phyloP scores from a whole-genome alignment of 2,113 vertebrate genomes.

The Charadrius vociferus region DNA sequence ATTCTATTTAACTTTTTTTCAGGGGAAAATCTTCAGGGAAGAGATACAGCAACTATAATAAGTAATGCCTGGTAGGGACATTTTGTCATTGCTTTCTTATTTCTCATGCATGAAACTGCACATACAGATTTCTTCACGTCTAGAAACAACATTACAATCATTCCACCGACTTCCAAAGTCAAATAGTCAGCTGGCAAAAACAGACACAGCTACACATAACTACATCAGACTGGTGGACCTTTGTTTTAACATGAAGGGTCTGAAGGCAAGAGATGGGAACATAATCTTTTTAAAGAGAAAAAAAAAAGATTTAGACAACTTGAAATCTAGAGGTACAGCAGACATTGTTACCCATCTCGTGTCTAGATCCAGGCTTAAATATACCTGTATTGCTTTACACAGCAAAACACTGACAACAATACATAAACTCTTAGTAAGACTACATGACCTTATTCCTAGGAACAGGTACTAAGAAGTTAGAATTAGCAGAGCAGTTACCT shows the following conservation, averaged over 20 bases:
- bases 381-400: neutral
- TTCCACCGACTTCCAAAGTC: neutral
- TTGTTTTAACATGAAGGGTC: neutral
- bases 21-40: neutral
- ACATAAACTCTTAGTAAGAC: neutral
- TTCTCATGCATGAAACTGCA: neutral
- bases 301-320: neutral
- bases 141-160: neutral
- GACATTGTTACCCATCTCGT: neutral
- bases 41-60: neutral
- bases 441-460: neutral
- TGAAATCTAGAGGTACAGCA: neutral
- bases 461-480: neutral
- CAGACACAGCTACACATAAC: neutral
- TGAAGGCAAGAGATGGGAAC: neutral
- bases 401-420: neutral
- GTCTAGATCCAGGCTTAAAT: neutral
- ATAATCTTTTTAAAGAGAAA: neutral
- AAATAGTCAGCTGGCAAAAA: neutral
- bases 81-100: neutral
- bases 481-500: constrained; percentile 77
- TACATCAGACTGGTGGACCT: neutral
- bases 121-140: neutral
- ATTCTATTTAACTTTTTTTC: neutral
- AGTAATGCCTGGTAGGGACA: neutral